Evolutionary conservation across 2,797 vertebrate genomes (phyloP), one percentile per base, ranked within the genome.

Genomic region (Champsocephalus gunnari): DNA sequence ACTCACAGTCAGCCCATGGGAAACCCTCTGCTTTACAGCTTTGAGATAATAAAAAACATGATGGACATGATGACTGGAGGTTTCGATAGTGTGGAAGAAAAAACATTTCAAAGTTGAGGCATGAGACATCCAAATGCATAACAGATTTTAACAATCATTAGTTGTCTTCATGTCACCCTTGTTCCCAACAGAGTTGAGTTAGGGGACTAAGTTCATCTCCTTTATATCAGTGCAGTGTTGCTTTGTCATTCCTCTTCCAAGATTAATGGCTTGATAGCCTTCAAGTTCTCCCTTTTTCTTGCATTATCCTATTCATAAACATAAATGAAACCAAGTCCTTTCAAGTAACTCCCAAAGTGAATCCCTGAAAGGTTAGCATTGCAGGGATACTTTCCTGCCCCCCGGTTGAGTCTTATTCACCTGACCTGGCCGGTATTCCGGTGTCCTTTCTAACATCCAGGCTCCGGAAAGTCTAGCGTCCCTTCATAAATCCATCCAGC

Each of bases 401-500:
- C 28, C 54, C 38, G 43, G 28, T 38, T 24, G 58, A 77, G 73
- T 83, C 70, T 78, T 48, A 14, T 64, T 80, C 70, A 32, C 77
- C 50, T 47, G 48, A 44, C 55, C 21, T 48, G 66, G 67, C 63
- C 75, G n/a, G 21, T 53, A 41, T 56, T 68, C 65, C 60, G 49
- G 55, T 34, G 50, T 85, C 84, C 64, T 69, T 64, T 44, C 47
- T 74, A 71, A 47, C 68, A 67, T 12, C 21, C 3, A 44, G 43
- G 45, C 38, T n/a, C 24, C 67, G 7, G 54, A 53, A 21, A 71
- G 66, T 72, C 81, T 97, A 99, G 92, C 96, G 98, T 82, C 97
- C 98, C 92, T 97, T 98, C 85, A 99, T 95, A 88, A 99, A 96
- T 62, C 97, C 97, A 0, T 99, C 97, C 3, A 99, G 94, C 92